These are phyloP conservation scores for Tromatobia lineatoria DNA, from an alignment of 2,888 invertebrate species.

Conservation along the genomic window DNA sequence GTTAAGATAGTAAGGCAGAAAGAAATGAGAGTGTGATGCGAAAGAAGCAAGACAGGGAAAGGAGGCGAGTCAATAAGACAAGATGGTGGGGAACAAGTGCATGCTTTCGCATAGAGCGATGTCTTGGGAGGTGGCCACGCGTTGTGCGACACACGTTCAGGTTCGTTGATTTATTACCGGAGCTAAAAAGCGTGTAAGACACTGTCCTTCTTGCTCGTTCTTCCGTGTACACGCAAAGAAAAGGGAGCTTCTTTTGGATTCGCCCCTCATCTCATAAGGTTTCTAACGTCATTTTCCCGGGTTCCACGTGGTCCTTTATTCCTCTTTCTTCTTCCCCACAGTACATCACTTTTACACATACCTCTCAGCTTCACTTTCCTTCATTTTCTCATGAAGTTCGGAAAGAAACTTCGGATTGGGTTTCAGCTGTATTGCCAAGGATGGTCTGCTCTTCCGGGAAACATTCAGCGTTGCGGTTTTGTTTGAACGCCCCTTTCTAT, in stretches of 20 bases:
- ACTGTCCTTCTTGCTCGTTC: conserved; percentile 47
- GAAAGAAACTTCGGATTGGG: conserved; percentile 28
- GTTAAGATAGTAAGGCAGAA: conserved; percentile 61
- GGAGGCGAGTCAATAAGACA: conserved; percentile 19
- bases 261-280: conserved; percentile 32
- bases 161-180: conserved; percentile 71
- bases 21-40: conserved; percentile 38
- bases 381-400: conserved; percentile 33
- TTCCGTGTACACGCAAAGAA: conserved; percentile 13
- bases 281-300: conserved; percentile 31
- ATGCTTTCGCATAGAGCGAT: conserved; percentile 71
- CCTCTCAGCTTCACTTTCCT: conserved; percentile 11
- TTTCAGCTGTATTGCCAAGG: conserved; percentile 6
- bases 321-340: not conserved
- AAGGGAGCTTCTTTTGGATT: conserved; percentile 37
- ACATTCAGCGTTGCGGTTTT: conserved; percentile 16
- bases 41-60: conserved; percentile 50
- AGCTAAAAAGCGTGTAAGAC: conserved; percentile 72
- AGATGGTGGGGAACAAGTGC: conserved; percentile 56
- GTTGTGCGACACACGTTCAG: conserved; percentile 71
- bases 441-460: not conserved
- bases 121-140: conserved; percentile 24
- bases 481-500: not conserved
- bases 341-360: conserved; percentile 27
- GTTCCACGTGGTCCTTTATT: conserved; percentile 15